A percentile compares a stretch with the other conserved stretches of the same genome.
Evolutionary conservation across 2,797 vertebrate species (phyloP).

Genomic region (Antennarius maculatus): DNA sequence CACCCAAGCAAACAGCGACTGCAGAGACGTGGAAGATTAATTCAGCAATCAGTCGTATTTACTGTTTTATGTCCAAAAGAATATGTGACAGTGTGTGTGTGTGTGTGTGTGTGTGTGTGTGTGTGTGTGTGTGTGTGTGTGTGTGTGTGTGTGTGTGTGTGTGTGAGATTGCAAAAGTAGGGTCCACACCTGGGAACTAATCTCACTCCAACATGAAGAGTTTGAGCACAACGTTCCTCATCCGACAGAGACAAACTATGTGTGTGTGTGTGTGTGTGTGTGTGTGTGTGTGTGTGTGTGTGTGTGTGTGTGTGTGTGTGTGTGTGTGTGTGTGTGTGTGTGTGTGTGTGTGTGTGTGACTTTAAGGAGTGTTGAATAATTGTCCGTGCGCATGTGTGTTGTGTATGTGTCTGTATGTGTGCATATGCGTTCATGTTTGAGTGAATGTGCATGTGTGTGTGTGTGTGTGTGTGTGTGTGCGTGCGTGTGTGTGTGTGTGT

Average conservation of each 20-base stretch:
- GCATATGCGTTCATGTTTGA: constrained; percentile 3
- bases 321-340: constrained; percentile 40
- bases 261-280: constrained; percentile 41
- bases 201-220: constrained; percentile 70
- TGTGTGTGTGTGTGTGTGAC: constrained; percentile 25
- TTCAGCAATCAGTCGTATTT: constrained; percentile 75
- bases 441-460: constrained; percentile 21
- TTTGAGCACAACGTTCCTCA: constrained; percentile 68
- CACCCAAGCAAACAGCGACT: constrained; percentile 56
- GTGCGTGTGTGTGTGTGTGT: constrained; percentile 52
- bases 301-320: constrained; percentile 37
- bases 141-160: constrained; percentile 32
- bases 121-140: background rate
- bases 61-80: constrained; percentile 76
- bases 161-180: constrained; percentile 58
- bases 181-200: constrained; percentile 68
- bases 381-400: constrained; percentile 35
- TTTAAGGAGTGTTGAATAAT: constrained; percentile 62
- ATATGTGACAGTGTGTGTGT: constrained; percentile 37
- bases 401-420: constrained; percentile 23
- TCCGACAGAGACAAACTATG: constrained; percentile 60
- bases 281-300: constrained; percentile 25
- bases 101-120: too few species aligned
- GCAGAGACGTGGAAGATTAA: constrained; percentile 71
- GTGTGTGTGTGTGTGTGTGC: constrained; percentile 34